A percentile compares a stretch with the other conserved stretches of the same genome.
Evolutionary conservation across 64 coral and sea anemone genomes (phyloP).

Genomic region (Pachyseris speciosa): DNA sequence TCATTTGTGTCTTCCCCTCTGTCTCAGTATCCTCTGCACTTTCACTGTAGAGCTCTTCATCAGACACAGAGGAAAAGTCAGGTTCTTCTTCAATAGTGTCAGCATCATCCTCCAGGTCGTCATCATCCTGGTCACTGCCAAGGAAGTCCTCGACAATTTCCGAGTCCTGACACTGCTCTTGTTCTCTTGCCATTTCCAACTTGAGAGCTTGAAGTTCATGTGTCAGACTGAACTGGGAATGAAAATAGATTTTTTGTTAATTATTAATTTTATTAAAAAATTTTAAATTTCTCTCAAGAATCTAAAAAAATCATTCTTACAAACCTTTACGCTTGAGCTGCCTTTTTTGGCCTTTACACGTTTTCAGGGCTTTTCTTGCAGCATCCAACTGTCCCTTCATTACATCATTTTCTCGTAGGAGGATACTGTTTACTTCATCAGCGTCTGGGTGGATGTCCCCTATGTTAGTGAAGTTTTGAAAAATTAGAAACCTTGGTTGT

Average conservation of each 20-base stretch:
- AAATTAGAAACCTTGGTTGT: too few species aligned
- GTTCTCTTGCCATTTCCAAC: background rate
- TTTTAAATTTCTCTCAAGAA: too few species aligned
- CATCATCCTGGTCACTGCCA: slow-evolving; percentile 11
- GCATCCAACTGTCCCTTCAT: too few species aligned
- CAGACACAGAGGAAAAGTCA: background rate
- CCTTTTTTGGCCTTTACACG: too few species aligned
- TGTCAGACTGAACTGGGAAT: background rate
- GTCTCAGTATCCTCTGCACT: slow-evolving; percentile 24
- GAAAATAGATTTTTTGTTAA: background rate
- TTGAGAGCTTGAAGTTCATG: background rate
- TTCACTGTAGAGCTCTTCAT: background rate
- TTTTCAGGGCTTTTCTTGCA: too few species aligned
- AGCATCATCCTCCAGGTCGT: background rate
- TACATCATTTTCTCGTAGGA: too few species aligned
- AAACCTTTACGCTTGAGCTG: too few species aligned
- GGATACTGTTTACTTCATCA: too few species aligned
- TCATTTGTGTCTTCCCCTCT: slow-evolving; percentile 42
- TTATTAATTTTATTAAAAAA: too few species aligned
- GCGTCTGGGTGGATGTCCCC: too few species aligned
- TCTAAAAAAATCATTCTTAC: too few species aligned
- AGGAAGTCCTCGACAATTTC: background rate
- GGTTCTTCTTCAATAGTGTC: slow-evolving; percentile 35
- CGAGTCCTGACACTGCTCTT: background rate
- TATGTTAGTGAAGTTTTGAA: too few species aligned